Evolutionary conservation across 2,113 vertebrate species (phyloP).

Genomic region (Melanostigma gelatinosum): DNA sequence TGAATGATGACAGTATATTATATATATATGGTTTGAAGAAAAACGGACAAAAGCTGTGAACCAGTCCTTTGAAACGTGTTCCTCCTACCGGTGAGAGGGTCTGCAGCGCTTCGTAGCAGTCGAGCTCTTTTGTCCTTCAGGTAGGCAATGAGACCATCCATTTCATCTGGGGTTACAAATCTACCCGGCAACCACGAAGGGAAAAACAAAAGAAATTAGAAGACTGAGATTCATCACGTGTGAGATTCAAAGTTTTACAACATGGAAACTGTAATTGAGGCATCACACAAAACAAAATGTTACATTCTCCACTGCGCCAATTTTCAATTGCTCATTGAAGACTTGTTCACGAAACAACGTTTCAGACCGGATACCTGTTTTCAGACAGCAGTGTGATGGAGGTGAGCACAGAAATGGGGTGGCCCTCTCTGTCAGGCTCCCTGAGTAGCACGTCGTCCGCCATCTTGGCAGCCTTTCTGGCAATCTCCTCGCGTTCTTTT

Average conservation of each 20-base stretch:
- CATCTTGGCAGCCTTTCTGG: slow-evolving; percentile 97
- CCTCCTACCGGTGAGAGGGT: slow-evolving; percentile 86
- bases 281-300: neutral
- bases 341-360: neutral
- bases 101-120: slow-evolving; percentile 82
- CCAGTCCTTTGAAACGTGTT: neutral
- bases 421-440: slow-evolving; percentile 88
- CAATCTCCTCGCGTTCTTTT: slow-evolving; percentile 95
- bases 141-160: slow-evolving; percentile 91
- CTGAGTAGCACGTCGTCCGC: slow-evolving; percentile 92
- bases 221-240: too few relatives aligned
- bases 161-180: slow-evolving; percentile 92
- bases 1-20: neutral
- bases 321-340: neutral
- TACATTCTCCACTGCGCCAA: neutral
- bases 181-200: slow-evolving; percentile 58
- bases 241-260: neutral
- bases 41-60: too few relatives aligned
- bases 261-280: neutral
- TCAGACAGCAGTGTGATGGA: slow-evolving; percentile 81
- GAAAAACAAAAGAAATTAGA: neutral
- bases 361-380: slow-evolving; percentile 75
- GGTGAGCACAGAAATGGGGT: slow-evolving; percentile 80
- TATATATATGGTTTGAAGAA: too few relatives aligned
- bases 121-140: slow-evolving; percentile 91